A percentile compares a stretch with the other conserved stretches of the same genome.
Conservation (phyloP, 1,140 invertebrate species). For the Mya arenaria region DNA sequence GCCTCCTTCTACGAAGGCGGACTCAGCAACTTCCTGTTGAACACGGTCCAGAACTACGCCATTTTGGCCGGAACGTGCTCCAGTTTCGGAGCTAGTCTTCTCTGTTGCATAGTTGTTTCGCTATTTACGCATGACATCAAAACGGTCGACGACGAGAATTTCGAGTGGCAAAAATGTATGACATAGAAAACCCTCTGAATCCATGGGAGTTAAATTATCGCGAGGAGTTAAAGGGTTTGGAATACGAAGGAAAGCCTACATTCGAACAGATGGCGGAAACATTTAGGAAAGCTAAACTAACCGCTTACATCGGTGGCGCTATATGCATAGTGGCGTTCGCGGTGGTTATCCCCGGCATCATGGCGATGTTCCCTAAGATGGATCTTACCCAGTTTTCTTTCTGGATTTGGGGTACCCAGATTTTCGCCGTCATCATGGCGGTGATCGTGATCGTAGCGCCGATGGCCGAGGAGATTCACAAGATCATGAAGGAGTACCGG, state of each 20-base stretch:
- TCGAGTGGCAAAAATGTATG: conserved; percentile 81
- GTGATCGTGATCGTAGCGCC: conserved; percentile 75
- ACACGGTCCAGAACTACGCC: conserved; percentile 78
- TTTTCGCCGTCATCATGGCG: conserved; percentile 75
- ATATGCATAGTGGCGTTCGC: conserved; percentile 73
- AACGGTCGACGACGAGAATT: conserved; percentile 64
- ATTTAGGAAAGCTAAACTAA: conserved; percentile 74
- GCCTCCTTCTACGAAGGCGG: conserved; percentile 78
- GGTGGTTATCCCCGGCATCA: conserved; percentile 75
- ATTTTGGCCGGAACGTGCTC: conserved; percentile 80
- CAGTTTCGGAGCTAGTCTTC: conserved; percentile 77
- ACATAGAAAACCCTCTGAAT: conserved; percentile 81
- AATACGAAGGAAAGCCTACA: conserved; percentile 75
- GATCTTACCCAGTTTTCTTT: conserved; percentile 72
- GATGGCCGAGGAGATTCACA: conserved; percentile 72
- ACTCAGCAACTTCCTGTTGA: conserved; percentile 76
- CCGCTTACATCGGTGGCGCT: conserved; percentile 73
- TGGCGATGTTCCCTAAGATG: conserved; percentile 75
- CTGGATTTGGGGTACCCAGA: conserved; percentile 77
- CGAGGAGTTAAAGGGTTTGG: conserved; percentile 74
- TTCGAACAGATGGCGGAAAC: conserved; percentile 76
- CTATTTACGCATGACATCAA: conserved; percentile 73
- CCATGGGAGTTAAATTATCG: conserved; percentile 81
- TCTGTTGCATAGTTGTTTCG: conserved; percentile 77
- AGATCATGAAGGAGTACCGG: conserved; percentile 74